These are phyloP conservation scores for Nyctalus aviator DNA, from an alignment of 2,797 vertebrate species.

Conservation along the genomic window DNA sequence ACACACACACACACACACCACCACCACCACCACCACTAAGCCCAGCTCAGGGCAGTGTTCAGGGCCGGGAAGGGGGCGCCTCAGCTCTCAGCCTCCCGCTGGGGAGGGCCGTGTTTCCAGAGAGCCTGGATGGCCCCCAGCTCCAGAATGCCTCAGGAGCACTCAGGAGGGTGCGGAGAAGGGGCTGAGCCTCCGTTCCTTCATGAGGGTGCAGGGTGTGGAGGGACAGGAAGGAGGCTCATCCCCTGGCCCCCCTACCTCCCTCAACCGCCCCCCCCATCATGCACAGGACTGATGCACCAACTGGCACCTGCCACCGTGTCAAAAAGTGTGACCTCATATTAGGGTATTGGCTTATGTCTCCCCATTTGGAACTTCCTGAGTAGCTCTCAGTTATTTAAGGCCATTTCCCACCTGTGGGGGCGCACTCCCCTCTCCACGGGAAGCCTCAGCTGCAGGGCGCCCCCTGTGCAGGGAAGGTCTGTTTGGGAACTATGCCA, in stretches of 20 bases:
- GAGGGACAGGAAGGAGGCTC: fast-evolving
- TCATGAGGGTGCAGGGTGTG: fast-evolving
- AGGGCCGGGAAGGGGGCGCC: not conserved
- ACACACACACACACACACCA: too few species aligned
- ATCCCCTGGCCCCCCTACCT: fast-evolving
- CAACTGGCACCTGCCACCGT: not conserved
- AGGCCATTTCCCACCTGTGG: not conserved
- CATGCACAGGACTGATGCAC: fast-evolving
- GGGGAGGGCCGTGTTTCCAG: not conserved
- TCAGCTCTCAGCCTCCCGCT: not conserved
- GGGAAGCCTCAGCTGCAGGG: fast-evolving
- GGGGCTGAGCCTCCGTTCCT: fast-evolving
- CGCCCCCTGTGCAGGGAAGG: too few species aligned
- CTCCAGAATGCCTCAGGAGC: too few species aligned
- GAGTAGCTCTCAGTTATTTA: not conserved
- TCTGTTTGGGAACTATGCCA: not conserved
- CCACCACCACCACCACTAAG: too few species aligned
- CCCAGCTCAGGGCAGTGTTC: not conserved
- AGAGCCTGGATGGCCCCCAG: too few species aligned
- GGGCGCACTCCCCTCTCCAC: fast-evolving
- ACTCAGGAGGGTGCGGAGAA: fast-evolving
- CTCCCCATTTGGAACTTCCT: not conserved
- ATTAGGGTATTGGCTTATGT: fast-evolving
- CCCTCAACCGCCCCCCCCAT: fast-evolving
- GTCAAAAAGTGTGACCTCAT: fast-evolving